These are phyloP conservation scores for Embiotoca jacksoni DNA, from an alignment of 2,113 vertebrate genomes.

Conservation along the genomic window DNA sequence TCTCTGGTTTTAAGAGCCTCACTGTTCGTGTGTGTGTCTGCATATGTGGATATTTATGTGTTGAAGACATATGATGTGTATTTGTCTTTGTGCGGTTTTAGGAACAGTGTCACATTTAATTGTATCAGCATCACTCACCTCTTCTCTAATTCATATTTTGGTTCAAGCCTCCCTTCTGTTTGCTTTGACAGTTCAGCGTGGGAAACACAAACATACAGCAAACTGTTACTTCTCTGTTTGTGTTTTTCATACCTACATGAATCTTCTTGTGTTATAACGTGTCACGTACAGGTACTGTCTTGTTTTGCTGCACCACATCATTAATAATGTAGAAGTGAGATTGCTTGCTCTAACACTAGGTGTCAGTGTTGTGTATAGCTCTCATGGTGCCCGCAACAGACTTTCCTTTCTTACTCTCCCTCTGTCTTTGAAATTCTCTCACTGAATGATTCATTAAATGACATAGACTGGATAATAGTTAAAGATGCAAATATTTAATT, in stretches of 20 bases:
- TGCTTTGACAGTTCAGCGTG: slow-evolving; percentile 74
- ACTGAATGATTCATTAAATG: slow-evolving; percentile 27
- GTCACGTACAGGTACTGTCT: slow-evolving; percentile 45
- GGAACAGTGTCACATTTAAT: slow-evolving; percentile 57
- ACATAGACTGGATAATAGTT: slow-evolving; percentile 43
- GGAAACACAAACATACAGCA: slow-evolving; percentile 72
- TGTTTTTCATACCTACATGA: slow-evolving; percentile 62
- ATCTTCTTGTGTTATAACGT: slow-evolving; percentile 36
- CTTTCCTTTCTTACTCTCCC: slow-evolving; percentile 43
- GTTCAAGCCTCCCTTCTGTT: slow-evolving; percentile 58
- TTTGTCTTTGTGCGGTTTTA: slow-evolving; percentile 65
- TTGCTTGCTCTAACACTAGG: slow-evolving; percentile 68
- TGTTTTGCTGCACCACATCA: slow-evolving; percentile 36
- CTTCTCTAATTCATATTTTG: slow-evolving; percentile 76
- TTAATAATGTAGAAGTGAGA: slow-evolving; percentile 25
- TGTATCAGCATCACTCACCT: slow-evolving; percentile 68
- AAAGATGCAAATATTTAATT: slow-evolving; percentile 37
- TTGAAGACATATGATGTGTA: slow-evolving; percentile 39
- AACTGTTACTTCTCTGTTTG: slow-evolving; percentile 49
- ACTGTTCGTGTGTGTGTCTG: slow-evolving; percentile 27
- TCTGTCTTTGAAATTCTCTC: slow-evolving; percentile 43
- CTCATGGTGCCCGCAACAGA: slow-evolving; percentile 6
- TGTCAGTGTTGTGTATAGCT: slow-evolving; percentile 75
- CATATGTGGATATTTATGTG: slow-evolving; percentile 16
- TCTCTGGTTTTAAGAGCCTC: slow-evolving; percentile 65